These are phyloP conservation scores for Argyresthia goedartella DNA, from an alignment of 2,888 invertebrate genomes.

Conservation along the genomic window DNA sequence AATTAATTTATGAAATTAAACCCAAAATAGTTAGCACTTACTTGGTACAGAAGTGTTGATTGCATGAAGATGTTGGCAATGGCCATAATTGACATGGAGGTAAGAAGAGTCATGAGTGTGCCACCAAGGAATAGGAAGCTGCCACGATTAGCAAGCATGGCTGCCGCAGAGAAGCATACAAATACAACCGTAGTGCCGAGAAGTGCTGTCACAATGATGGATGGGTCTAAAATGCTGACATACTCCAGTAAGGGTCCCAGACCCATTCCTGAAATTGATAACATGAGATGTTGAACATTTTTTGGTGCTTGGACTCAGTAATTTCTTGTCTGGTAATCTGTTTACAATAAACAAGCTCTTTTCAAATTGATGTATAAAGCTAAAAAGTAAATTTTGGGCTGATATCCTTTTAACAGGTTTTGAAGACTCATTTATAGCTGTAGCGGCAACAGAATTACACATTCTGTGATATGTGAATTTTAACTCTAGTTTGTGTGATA, in stretches of 20 bases:
- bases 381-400: too few species aligned
- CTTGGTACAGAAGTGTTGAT: slow-evolving; percentile 83
- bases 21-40: slow-evolving; percentile 32
- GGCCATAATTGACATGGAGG: slow-evolving; percentile 82
- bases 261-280: slow-evolving; percentile 77
- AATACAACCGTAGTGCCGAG: slow-evolving; percentile 90
- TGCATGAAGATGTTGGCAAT: slow-evolving; percentile 89
- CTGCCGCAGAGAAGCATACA: slow-evolving; percentile 89
- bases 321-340: too few species aligned
- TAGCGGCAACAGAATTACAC: too few species aligned
- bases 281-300: too few species aligned
- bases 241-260: slow-evolving; percentile 88
- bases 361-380: too few species aligned
- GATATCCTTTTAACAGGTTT: too few species aligned
- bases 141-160: slow-evolving; percentile 89
- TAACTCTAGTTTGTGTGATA: too few species aligned
- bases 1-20: too few species aligned
- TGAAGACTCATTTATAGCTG: too few species aligned
- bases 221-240: slow-evolving; percentile 85
- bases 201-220: slow-evolving; percentile 90
- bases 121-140: slow-evolving; percentile 93
- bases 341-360: too few species aligned
- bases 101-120: slow-evolving; percentile 84
- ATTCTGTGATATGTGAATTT: too few species aligned
- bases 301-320: too few species aligned